phyloP scores from a whole-genome alignment of 2,888 invertebrate species.

The Brenthis hecate region DNA sequence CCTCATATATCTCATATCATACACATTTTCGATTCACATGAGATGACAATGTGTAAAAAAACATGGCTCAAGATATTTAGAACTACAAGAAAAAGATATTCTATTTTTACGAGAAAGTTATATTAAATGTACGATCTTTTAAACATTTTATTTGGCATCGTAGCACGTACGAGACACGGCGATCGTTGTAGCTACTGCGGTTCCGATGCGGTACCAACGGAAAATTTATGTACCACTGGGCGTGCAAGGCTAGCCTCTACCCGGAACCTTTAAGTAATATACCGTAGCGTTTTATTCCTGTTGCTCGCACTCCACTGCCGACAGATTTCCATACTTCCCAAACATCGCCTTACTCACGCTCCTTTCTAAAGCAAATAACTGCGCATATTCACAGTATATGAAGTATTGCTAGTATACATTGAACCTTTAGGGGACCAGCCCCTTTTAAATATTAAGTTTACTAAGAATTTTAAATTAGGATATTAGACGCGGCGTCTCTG shows the following conservation, averaged over 20 bases:
- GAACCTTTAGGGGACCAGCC: slow-evolving; percentile 58
- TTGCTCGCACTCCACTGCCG: slow-evolving; percentile 61
- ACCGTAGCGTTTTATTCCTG: slow-evolving; percentile 52
- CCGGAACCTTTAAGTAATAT: slow-evolving; percentile 55
- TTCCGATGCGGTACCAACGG: slow-evolving; percentile 74
- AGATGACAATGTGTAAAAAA: background rate
- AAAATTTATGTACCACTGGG: slow-evolving; percentile 78
- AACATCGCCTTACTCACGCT: slow-evolving; percentile 45
- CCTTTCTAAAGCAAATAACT: slow-evolving; percentile 62
- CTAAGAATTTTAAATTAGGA: slow-evolving; percentile 78
- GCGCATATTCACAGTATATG: slow-evolving; percentile 58
- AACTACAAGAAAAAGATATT: background rate
- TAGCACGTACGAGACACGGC: slow-evolving; percentile 66
- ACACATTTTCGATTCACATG: no score
- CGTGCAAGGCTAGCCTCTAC: slow-evolving; percentile 68
- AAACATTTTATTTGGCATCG: slow-evolving; percentile 68
- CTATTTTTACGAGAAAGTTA: slow-evolving; percentile 9
- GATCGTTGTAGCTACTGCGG: slow-evolving; percentile 72
- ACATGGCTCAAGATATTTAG: background rate
- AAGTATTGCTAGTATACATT: slow-evolving; percentile 54
- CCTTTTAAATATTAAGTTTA: slow-evolving; percentile 78
- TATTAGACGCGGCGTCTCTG: slow-evolving; percentile 71
- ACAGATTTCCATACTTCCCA: slow-evolving; percentile 40
- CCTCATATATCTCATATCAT: no score
- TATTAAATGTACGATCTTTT: slow-evolving; percentile 22